Conservation (phyloP, 2,113 vertebrate species). For the Brachionichthys hirsutus region DNA sequence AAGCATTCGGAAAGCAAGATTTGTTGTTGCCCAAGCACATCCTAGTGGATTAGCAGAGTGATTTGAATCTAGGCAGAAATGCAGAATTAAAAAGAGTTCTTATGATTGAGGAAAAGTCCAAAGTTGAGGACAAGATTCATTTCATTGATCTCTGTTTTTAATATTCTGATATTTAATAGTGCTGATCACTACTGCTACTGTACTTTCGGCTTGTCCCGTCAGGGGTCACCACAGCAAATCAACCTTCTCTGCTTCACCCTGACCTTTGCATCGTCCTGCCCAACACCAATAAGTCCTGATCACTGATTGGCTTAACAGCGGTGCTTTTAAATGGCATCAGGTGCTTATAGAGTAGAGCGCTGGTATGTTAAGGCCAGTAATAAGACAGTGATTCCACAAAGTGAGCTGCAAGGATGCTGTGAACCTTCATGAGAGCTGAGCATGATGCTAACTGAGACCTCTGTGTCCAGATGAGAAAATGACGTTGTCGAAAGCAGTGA, state of each 20-base stretch:
- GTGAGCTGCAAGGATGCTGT: conserved; percentile 1
- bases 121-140: no score
- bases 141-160: no score
- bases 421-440: background rate
- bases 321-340: background rate
- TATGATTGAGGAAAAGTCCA: no score
- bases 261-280: no score
- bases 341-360: background rate
- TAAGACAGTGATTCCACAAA: background rate
- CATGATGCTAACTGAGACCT: conserved; percentile 3
- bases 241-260: no score
- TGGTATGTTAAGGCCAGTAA: background rate
- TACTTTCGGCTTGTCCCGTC: no score
- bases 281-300: no score
- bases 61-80: conserved; percentile 31
- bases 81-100: background rate
- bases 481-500: background rate
- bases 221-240: no score
- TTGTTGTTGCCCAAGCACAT: conserved; percentile 40
- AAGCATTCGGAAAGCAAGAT: conserved; percentile 43
- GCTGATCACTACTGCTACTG: no score
- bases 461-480: background rate
- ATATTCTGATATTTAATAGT: no score
- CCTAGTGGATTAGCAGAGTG: conserved; percentile 27
- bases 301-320: background rate